Conservation (phyloP, 2,797 vertebrate genomes). For the Semaprochilodus insignis region DNA sequence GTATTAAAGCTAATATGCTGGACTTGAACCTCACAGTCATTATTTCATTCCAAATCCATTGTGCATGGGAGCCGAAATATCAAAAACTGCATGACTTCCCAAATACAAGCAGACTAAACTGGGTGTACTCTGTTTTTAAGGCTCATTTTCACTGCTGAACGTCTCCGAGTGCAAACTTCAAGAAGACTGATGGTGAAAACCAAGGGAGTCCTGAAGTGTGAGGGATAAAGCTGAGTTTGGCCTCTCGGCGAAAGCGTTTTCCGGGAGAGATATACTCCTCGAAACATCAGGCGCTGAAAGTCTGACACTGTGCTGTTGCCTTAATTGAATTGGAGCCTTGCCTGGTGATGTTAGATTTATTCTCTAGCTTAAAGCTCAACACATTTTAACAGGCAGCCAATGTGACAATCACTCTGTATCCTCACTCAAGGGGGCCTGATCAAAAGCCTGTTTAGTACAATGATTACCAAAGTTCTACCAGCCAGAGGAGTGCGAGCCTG, state of each 20-base stretch:
- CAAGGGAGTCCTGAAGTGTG: background rate
- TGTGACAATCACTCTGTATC: conserved; percentile 33
- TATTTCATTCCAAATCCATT: no score
- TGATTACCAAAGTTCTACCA: conserved; percentile 26
- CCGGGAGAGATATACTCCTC: conserved; percentile 6
- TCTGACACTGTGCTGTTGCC: conserved; percentile 27
- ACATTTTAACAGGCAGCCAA: conserved; percentile 32
- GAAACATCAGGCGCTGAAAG: conserved; percentile 21
- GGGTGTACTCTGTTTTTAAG: background rate
- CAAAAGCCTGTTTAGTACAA: conserved; percentile 33
- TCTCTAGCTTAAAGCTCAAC: conserved; percentile 38
- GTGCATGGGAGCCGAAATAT: no score
- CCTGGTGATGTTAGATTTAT: conserved; percentile 48
- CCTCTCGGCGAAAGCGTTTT: conserved; percentile 17
- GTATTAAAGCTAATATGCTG: no score
- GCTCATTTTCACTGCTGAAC: conserved; percentile 8
- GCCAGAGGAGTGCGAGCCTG: conserved; percentile 18
- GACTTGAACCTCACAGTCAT: no score
- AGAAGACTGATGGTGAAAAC: background rate
- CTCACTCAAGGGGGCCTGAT: conserved; percentile 39
- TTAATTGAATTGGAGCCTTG: conserved; percentile 55
- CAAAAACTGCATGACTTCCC: background rate
- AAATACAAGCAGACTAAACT: background rate
- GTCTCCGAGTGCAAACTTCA: conserved; percentile 1
- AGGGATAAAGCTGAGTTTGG: conserved; percentile 29